Conservation (phyloP, 2,113 vertebrate genomes). For the Aptenodytes patagonicus region DNA sequence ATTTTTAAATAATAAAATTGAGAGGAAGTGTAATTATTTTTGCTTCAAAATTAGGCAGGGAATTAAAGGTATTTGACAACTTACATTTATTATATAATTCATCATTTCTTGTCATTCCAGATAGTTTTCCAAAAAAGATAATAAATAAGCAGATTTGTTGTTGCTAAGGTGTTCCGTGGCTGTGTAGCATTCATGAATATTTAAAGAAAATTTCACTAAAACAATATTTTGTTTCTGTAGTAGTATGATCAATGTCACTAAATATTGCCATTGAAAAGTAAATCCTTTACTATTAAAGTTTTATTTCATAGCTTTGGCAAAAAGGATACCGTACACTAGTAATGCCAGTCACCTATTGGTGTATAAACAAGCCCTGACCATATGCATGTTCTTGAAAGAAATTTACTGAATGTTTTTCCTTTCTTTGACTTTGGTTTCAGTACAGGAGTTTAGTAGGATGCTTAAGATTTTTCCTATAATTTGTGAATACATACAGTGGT, state of each 20-base stretch:
- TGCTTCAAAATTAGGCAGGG: conserved; percentile 14
- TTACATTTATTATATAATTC: background rate
- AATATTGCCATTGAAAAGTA: background rate
- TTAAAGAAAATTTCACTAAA: background rate
- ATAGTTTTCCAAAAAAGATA: background rate
- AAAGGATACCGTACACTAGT: no score
- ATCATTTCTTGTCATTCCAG: background rate
- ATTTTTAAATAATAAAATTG: conserved; percentile 4
- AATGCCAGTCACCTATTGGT: background rate
- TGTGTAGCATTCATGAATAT: background rate
- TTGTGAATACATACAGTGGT: background rate
- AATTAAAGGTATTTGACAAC: background rate
- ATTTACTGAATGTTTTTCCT: background rate
- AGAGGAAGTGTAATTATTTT: conserved; percentile 1
- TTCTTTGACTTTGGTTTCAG: background rate
- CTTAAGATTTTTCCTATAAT: background rate
- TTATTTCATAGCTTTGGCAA: background rate
- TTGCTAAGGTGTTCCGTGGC: background rate
- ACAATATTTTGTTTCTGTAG: background rate
- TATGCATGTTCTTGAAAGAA: background rate
- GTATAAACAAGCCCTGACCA: background rate
- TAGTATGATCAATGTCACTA: background rate
- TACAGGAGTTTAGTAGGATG: background rate
- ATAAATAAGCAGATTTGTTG: background rate
- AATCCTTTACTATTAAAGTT: background rate